Evolutionary conservation across 2,113 vertebrate genomes (phyloP).

Genomic region (Gadus macrocephalus): DNA sequence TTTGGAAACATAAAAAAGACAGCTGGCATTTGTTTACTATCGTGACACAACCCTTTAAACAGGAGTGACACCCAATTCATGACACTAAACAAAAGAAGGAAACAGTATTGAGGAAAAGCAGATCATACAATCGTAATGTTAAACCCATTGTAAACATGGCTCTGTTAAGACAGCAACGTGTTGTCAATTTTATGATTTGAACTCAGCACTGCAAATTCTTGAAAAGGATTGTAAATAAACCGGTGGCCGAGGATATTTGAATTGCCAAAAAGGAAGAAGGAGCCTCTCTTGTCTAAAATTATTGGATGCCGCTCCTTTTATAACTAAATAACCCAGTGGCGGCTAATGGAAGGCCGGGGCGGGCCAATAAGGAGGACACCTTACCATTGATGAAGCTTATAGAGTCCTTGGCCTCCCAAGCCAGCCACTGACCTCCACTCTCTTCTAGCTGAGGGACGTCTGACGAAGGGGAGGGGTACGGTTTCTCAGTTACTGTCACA

Average conservation of each 20-base stretch:
- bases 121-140: too few relatives aligned
- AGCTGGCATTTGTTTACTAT: too few relatives aligned
- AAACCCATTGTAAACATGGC: too few relatives aligned
- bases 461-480: constrained; percentile 63
- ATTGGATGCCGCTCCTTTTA: constrained; percentile 25
- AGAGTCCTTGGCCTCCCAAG: constrained; percentile 55
- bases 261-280: neutral
- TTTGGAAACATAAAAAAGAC: too few relatives aligned
- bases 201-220: constrained; percentile 44
- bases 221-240: constrained; percentile 50
- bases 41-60: too few relatives aligned
- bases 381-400: constrained; percentile 72
- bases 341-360: constrained; percentile 39
- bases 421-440: constrained; percentile 68
- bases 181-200: too few relatives aligned
- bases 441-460: constrained; percentile 68
- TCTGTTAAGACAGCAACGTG: too few relatives aligned
- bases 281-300: constrained; percentile 27
- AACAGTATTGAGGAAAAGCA: too few relatives aligned
- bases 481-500: constrained; percentile 63
- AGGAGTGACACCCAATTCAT: too few relatives aligned
- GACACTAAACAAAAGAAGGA: too few relatives aligned
- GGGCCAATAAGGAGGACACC: constrained; percentile 52
- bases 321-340: constrained; percentile 26
- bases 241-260: constrained; percentile 21